Percentiles rank a stretch among this genome's conserved stretches.
Evolutionary conservation across 2,113 vertebrate genomes (phyloP).

Genomic region (Syngnathoides biaculeatus): DNA sequence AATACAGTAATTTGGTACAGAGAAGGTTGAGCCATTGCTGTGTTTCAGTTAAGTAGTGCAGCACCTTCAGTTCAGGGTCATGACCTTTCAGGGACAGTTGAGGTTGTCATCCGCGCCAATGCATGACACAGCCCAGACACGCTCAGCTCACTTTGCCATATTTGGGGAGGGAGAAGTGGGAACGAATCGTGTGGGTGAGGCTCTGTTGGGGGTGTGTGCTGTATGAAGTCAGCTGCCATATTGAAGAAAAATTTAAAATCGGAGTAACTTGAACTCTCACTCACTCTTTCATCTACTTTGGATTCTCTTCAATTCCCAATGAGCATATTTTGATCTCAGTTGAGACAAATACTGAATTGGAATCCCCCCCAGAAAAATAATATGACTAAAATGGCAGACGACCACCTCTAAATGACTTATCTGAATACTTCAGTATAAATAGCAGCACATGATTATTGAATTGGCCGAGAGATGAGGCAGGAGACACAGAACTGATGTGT

Average conservation of each 20-base stretch:
- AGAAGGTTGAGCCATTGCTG: not conserved
- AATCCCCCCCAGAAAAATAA: not conserved
- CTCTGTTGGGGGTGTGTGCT: not conserved
- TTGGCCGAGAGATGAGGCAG: not conserved
- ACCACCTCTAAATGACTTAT: not conserved
- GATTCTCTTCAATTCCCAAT: not conserved
- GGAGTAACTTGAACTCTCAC: not conserved
- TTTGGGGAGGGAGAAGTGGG: not conserved
- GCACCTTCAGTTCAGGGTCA: not conserved
- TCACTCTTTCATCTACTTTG: not conserved
- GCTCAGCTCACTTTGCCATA: slow-evolving; percentile 7
- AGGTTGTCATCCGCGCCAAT: not conserved
- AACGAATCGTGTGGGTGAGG: not conserved
- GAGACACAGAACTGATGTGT: not conserved
- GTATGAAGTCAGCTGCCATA: not conserved
- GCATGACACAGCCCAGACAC: not conserved
- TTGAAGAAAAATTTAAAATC: not conserved
- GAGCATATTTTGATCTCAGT: not conserved
- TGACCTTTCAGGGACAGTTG: not conserved
- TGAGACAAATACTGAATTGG: no score
- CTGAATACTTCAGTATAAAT: not conserved
- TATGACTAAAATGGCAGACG: slow-evolving; percentile 5
- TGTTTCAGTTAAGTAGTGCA: not conserved
- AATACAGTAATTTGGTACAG: not conserved
- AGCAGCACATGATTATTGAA: slow-evolving; percentile 14